Base-by-base conservation (phyloP, 2,888 invertebrate species). In the Conus canariensis region DNA sequence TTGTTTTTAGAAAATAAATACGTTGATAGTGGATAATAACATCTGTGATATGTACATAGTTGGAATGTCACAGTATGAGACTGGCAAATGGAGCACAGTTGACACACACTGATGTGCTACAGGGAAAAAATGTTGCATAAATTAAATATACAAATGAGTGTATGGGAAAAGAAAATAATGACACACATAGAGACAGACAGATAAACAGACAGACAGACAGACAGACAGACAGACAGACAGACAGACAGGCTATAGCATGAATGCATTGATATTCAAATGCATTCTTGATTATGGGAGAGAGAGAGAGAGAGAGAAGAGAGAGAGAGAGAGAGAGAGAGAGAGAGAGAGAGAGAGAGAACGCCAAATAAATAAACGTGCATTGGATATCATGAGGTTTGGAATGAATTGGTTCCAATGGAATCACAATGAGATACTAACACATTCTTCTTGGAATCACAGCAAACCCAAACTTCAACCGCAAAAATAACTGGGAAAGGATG, bases 381-480 rank as follows among this genome's bases (percentile, higher is more conserved):
- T 30, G 7, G 67, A 67, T 19, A 86, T 25, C 64, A 86, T 64
- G 64, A 64, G 64, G 86, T 86, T 86, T 10, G 64, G 86, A 67
- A 45, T 86, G 86, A 45, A 58, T 67, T 67, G 67, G 16, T 30
- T 86, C 64, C 86, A 86, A 86, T 30, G 86, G 67, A 67, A 64
- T 86, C 86, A 86, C 86, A 86, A 86, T 64, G 86, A 64, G 59
- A 7, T 70, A 25, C 45, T 86, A 86, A 86, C 86, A 64, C 86
- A 86, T 86, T 64, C 25, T 85, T 86, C 64, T 86, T 86, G 30
- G 64, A 67, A 86, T 86, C 86, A 86, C 86, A 86, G 86, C 86
- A 86, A 86, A 86, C 86, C 30, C 82, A 83, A 83, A 56, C 58
- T 83, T 83, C 56, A 56, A 83, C 56, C 19, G 82, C 82, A 83